Percentiles rank a stretch among this genome's conserved stretches.
phyloP scores from a whole-genome alignment of 1,140 invertebrate genomes.

The Diorhabda sublineata region DNA sequence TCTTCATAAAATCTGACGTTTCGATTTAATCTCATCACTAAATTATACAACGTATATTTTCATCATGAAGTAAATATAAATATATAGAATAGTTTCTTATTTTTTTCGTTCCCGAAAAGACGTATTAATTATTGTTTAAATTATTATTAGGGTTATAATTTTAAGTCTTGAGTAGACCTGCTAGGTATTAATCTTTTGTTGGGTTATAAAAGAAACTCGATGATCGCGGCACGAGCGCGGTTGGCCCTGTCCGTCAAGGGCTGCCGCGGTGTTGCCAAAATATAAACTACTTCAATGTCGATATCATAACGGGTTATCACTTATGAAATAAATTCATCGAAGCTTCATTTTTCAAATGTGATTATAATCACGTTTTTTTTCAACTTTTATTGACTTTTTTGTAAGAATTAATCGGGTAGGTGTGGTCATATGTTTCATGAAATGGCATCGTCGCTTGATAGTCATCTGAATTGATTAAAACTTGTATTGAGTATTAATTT shows the following conservation, averaged over 20 bases:
- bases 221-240: background rate
- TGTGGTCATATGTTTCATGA: background rate
- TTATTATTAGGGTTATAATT: no score
- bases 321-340: no score
- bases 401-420: background rate
- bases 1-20: background rate
- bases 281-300: background rate
- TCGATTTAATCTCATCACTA: background rate
- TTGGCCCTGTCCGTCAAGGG: conserved; percentile 1
- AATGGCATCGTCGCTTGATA: background rate
- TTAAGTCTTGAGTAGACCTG: background rate
- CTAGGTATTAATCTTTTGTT: background rate
- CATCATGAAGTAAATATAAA: no score
- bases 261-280: background rate
- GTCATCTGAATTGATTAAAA: conserved; percentile 1
- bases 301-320: no score
- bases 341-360: no score
- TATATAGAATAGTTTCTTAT: no score
- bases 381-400: background rate
- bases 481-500: background rate
- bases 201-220: background rate
- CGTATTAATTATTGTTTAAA: no score
- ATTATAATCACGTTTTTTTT: no score
- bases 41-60: background rate
- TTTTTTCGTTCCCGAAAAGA: no score